These are phyloP conservation scores for Venustoraphidia nigricollis DNA, from an alignment of 2,888 invertebrate species.

Conservation along the genomic window DNA sequence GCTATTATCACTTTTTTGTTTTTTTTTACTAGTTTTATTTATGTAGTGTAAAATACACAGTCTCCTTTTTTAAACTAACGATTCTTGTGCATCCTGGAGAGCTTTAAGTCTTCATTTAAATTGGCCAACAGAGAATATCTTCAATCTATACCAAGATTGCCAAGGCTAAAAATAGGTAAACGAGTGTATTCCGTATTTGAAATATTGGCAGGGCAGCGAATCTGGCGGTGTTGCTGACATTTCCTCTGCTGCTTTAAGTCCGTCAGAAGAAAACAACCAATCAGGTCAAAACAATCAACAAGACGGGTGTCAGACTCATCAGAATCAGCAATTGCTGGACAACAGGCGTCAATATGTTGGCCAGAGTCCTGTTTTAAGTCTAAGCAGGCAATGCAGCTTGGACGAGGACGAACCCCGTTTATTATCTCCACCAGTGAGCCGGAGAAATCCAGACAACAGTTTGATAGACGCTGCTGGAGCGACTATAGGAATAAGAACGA, in stretches of 20 bases:
- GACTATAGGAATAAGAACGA: conserved; percentile 23
- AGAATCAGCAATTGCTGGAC: conserved; percentile 15
- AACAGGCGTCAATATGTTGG: conserved; percentile 5
- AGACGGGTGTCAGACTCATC: conserved; percentile 20
- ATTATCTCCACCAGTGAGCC: conserved; percentile 4
- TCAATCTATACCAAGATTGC: neutral
- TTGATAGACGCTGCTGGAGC: conserved; percentile 14
- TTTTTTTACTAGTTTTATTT: too few species aligned
- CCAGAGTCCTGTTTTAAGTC: neutral
- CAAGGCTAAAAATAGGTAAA: conserved; percentile 3
- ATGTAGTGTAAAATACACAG: too few species aligned
- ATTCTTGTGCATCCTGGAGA: too few species aligned
- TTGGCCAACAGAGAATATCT: too few species aligned
- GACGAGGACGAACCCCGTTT: conserved; percentile 12
- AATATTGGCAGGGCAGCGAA: conserved; percentile 33
- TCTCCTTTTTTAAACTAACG: too few species aligned
- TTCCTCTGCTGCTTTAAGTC: conserved; percentile 31
- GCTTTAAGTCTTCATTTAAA: too few species aligned
- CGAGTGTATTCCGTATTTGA: conserved; percentile 13
- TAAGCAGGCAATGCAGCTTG: conserved; percentile 8
- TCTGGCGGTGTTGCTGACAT: conserved; percentile 34
- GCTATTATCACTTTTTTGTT: too few species aligned
- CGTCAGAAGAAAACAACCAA: conserved; percentile 14
- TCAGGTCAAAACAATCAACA: conserved; percentile 8
- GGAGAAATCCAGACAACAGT: neutral